Evolutionary conservation across 2,888 invertebrate species (phyloP), one percentile per base, ranked within the genome.

Genomic region (Agonopterix subpropinquella): DNA sequence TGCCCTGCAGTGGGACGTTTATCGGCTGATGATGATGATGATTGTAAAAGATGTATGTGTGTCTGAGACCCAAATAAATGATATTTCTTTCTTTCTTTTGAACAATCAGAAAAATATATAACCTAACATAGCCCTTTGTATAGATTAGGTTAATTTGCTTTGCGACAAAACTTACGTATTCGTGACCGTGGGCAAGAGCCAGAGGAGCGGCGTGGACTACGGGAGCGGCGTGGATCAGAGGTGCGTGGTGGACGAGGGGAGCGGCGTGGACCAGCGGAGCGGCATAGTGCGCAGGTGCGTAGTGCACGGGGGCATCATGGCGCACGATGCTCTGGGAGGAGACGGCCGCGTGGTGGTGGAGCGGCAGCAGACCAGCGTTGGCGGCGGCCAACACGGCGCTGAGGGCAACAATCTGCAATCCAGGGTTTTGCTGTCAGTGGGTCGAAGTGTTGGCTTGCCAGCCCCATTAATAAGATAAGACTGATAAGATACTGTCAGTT

Each of bases 321-420:
- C 81, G 85, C 53, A 89, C 71, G 62, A 89, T 87, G 79, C 83
- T 88, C 61, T 89, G 89, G 41, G 88, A 88, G n/a, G 89, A 89
- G 36, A 87, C 75, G n/a, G 86, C 88, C 9, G 70, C 66, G 65
- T 89, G 88, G 71, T 85, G 85, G 71, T 85, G 85, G 54, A 66
- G 62, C 51, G 77, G 81, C 64, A 81, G 85, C 57, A 91, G 71
- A 50, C 91, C 92, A 45, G 91, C 91, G 66, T 84, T 89, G 62
- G 89, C 89, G 18, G 89, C 79, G 51, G 83, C 85, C 84, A 89
- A 62, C 70, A 89, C 72, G 70, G 87, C 81, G 77, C 83, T 74
- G 59, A 89, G 66, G 59, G 82, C 80, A 63, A 88, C 67, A 55
- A 88, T 77, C 88, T 88, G 58, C 36, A 67, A 28, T 28, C 28